Evolutionary conservation across 1,140 invertebrate species (phyloP), one percentile per base, ranked within the genome.

Genomic region (Tetraneura akinire): DNA sequence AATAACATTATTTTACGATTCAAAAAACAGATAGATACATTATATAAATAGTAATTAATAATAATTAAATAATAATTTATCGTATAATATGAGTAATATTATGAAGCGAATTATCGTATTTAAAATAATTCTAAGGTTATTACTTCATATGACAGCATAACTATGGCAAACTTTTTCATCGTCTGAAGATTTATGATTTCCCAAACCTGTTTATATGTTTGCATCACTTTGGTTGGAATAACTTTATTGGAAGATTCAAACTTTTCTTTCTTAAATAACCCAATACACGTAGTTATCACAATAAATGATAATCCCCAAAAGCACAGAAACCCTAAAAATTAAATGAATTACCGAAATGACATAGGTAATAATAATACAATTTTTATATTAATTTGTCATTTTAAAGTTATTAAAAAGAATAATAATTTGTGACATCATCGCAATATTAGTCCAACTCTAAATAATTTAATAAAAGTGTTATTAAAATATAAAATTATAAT

Each of bases 121-220:
- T 4, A 37, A 37, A 47, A 47, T 6, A 47, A 47, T 47, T 13
- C 4, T 13, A 14, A 1, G 51, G 51, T n/a, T 4, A 49, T 70
- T 71, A 51, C 45, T 51, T 51, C 68, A 16, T 71, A 71, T 5
- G 45, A 26, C 23, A 71, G 47, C 68, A 71, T 71, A 3, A 71
- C 9, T 11, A 51, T 11, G 16, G 68, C 18, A 13, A 71, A 71
- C 18, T 51, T 29, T 51, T 45, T 26, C 11, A 71, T 71, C 14
- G 47, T 32, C 9, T 16, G 45, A 14, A 71, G 68, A n/a, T 78
- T 37, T 29, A 78, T 32, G 10, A 78, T 78, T 16, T 60, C 42
- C 73, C 73, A 78, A 11, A 78, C 23, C 37, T 42, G 13, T 60
- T 23, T 42, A 23, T 78, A 78, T 4, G 21, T 78, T 57, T 78